Base-by-base conservation (phyloP, 2,888 invertebrate genomes). In the Hyposoter dolosus region DNA sequence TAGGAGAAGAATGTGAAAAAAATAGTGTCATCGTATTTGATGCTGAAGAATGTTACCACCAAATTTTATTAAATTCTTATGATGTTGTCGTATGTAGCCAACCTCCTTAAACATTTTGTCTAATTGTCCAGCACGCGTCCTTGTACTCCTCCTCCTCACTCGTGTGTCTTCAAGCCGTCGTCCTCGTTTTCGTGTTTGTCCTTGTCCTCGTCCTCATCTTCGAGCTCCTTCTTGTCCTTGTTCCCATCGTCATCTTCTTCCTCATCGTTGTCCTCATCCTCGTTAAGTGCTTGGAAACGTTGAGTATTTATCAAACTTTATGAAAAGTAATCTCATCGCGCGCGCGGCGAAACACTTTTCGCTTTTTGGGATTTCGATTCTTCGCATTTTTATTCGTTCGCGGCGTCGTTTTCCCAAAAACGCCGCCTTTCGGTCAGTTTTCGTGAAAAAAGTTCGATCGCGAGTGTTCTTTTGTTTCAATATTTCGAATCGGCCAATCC, bases 231-330 rank as follows among this genome's bases (percentile, higher is more conserved):
- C 28, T 60, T 28, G 28, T 60, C 60, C 60, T 60, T 60, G 28
- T 60, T 28, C 28, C 56, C 60, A 60, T 60, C 60, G 28, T 28
- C 28, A 28, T 28, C 60, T 60, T 60, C 60, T 60, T 60, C 60
- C 60, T 60, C 60, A 60, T 60, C 60, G 60, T 60, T 60, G 28
- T 60, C 60, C 60, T 60, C 28, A 60, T 60, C 60, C 60, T 28
- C 28, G 60, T 60, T 60, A 6, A 28, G 28, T 56, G 23, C 15
- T 60, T 15, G 6, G 23, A 60, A 28, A 60, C 60, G 15, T 28
- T 60, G 5, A 28, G 28, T 15, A 15, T 28, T 1, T 1, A 28
- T 5, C 28, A 28, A 15, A 28, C 28, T 28, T 60, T 15, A 28
- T 28, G 12, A 28, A 60, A 60, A 28, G 28, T 60, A 5, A 28